phyloP scores from a whole-genome alignment of 2,888 invertebrate species.

The Hymenopus coronatus region DNA sequence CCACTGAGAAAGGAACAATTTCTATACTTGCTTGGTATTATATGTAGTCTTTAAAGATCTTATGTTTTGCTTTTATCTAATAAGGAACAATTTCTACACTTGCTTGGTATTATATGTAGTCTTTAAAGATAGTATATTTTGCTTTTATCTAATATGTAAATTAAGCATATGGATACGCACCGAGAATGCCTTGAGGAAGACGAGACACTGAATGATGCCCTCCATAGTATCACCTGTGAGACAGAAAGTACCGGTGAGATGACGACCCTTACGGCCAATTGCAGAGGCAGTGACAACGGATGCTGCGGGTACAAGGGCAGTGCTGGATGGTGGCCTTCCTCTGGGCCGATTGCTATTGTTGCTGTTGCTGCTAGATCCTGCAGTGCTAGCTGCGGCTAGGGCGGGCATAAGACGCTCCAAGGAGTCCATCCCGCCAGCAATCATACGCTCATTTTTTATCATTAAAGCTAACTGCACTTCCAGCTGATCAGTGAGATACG shows the following conservation, averaged over 20 bases:
- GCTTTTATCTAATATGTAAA: neutral
- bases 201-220: constrained; percentile 88
- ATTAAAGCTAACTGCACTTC: neutral
- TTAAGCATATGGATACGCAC: constrained; percentile 61
- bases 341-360: constrained; percentile 23
- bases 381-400: constrained; percentile 43
- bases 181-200: constrained; percentile 90
- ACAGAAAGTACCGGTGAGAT: constrained; percentile 84
- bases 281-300: constrained; percentile 44
- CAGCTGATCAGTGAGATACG: neutral
- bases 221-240: constrained; percentile 91
- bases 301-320: constrained; percentile 70
- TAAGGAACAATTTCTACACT: too few species aligned
- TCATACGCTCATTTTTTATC: neutral
- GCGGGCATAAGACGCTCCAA: constrained; percentile 72
- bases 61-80: too few species aligned
- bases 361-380: constrained; percentile 45
- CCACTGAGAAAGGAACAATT: too few species aligned
- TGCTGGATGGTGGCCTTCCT: neutral
- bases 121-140: neutral
- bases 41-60: too few species aligned
- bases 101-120: too few species aligned
- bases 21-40: too few species aligned
- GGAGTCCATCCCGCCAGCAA: constrained; percentile 65
- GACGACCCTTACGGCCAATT: constrained; percentile 69